Evolutionary conservation across 2,888 invertebrate genomes (phyloP).

Genomic region (Calameuta idolon): DNA sequence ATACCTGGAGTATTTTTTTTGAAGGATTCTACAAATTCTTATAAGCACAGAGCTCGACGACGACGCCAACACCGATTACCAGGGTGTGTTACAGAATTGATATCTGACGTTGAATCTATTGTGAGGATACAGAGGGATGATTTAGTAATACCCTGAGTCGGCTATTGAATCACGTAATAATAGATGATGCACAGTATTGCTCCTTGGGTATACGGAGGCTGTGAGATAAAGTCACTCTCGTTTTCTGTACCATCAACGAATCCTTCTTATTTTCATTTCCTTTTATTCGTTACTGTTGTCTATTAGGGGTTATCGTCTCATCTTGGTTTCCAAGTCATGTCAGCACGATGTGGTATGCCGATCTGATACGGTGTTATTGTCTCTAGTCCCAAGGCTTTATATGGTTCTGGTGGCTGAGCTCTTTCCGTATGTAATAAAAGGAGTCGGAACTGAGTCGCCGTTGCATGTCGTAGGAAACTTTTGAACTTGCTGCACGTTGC

Average conservation of each 20-base stretch:
- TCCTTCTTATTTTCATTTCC: not conserved
- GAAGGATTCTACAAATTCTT: not conserved
- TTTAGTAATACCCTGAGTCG: too few species aligned
- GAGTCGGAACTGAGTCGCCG: not conserved
- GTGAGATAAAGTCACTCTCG: not conserved
- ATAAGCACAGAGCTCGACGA: not conserved
- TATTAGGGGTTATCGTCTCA: conserved; percentile 36
- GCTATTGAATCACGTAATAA: too few species aligned
- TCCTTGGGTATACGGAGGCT: not conserved
- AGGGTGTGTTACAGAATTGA: not conserved
- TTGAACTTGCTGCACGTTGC: not conserved
- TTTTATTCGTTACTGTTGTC: conserved; percentile 2
- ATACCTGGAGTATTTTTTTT: not conserved
- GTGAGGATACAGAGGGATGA: too few species aligned
- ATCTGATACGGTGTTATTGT: conserved; percentile 50
- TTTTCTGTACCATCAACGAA: not conserved
- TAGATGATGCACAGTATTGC: not conserved
- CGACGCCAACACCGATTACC: not conserved
- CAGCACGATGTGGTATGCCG: conserved; percentile 38
- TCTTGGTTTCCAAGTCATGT: conserved; percentile 47
- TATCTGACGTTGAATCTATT: not conserved
- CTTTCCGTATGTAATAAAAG: conserved; percentile 27
- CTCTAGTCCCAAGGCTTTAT: conserved; percentile 25
- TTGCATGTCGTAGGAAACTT: not conserved
- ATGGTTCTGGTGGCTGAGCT: conserved; percentile 17